Base-by-base conservation (phyloP, 64 coral and sea anemone genomes). In the Stichodactyla helianthus region DNA sequence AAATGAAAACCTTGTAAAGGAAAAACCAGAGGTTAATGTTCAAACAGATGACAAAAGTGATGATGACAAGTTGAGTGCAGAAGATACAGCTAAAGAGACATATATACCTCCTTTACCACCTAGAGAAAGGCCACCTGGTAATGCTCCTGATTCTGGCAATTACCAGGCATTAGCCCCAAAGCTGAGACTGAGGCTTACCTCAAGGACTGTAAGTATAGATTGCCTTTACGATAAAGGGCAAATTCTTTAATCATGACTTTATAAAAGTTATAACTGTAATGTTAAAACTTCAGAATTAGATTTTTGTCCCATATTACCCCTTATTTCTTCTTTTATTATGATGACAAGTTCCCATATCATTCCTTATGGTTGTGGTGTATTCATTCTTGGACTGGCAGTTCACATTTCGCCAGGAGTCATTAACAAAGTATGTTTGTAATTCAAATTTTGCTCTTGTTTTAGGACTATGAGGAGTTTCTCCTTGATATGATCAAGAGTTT, bases 391-490 rank as follows among this genome's bases (percentile, higher is more conserved):
- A 44, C 35, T 44, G 35, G 35, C 35, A 44, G 35, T 35, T 35
- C 31, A 35, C 31, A 35, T 35, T n/a, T n/a, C 31, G 2, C 31
- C 31, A 35, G 31, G 31, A 35, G 31, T 44, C 35, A 44, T 44
- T 44, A 44, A 44, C 35, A 44, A 44, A 44, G 35, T 44, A 44
- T 2, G 35, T 44, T 4, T 65, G 18, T 8, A 51, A 51, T 19
- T 55, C 17, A 50, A 18, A 23, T 65, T 23, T 65, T 13, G 19
- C 22, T 65, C 22, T 79, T 79, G n/a, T 55, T 10, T 51, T 67
- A 92, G 90, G 77, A 92, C 67, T 92, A 70, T 87, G 84, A 92
- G 26, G 62, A 92, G 25, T 74, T 92, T 27, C 85, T 92, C 5
- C 28, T 83, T 50, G 85, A 54, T 51, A 82, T 65, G 50, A 83